Evolutionary conservation across 2,888 invertebrate genomes (phyloP).

Genomic region (Seira ritae): DNA sequence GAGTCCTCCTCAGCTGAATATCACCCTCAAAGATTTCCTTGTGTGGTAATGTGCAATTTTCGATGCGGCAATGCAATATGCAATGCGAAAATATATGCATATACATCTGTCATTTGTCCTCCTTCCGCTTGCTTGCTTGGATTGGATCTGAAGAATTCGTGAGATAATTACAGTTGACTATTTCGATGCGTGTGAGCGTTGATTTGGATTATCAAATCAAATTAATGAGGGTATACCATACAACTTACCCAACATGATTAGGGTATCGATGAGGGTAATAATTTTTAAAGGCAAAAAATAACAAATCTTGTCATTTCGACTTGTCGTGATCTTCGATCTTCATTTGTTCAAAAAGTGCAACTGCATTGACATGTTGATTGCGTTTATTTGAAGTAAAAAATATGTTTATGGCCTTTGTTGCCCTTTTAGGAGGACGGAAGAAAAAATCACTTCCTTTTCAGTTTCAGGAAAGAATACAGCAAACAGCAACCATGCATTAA

Average conservation of each 20-base stretch:
- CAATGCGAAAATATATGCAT: too few relatives aligned
- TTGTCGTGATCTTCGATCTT: background rate
- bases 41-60: background rate
- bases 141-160: background rate
- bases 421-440: background rate
- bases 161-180: background rate
- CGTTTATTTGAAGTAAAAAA: background rate
- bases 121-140: too few relatives aligned
- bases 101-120: too few relatives aligned
- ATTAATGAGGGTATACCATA: conserved; percentile 37
- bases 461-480: background rate
- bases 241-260: background rate
- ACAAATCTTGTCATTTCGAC: background rate
- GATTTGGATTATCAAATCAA: conserved; percentile 43
- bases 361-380: background rate
- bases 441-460: background rate
- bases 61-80: too few relatives aligned
- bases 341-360: background rate
- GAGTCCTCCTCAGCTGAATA: too few relatives aligned
- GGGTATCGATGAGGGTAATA: background rate
- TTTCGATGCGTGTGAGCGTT: conserved; percentile 24
- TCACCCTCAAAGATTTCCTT: background rate
- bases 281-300: too few relatives aligned
- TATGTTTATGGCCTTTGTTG: background rate
- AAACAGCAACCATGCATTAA: too few relatives aligned